These are phyloP conservation scores for Meloidogyne chitwoodi DNA, from an alignment of 1,140 invertebrate species.

Conservation along the genomic window DNA sequence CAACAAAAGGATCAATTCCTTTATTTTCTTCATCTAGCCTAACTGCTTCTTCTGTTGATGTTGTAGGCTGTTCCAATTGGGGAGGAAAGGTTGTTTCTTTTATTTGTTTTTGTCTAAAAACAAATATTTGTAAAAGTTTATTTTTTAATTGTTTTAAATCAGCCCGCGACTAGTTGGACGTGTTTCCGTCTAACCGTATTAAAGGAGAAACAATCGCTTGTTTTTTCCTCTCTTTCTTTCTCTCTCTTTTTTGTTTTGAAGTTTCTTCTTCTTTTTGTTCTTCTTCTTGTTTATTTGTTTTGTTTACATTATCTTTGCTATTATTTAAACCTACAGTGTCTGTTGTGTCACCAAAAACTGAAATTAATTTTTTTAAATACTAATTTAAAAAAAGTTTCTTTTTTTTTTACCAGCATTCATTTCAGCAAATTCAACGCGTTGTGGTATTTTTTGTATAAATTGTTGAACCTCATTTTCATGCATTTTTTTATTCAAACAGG, in stretches of 20 bases:
- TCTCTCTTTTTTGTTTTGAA: neutral
- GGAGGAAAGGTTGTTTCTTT: neutral
- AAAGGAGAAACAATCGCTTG: slow-evolving; percentile 7
- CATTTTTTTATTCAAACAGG: neutral
- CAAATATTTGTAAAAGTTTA: too few relatives aligned
- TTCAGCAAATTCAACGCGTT: slow-evolving; percentile 47
- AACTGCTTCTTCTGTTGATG: neutral
- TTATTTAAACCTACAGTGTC: neutral
- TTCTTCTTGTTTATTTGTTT: too few relatives aligned
- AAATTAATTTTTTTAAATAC: neutral
- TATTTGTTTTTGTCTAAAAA: neutral
- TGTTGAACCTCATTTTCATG: neutral
- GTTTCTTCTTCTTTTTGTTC: neutral
- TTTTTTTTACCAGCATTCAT: slow-evolving; percentile 43
- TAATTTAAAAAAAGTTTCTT: neutral
- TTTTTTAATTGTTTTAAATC: too few relatives aligned
- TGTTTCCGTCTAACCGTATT: neutral
- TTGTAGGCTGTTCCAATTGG: neutral
- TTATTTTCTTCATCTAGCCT: neutral
- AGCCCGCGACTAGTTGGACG: neutral
- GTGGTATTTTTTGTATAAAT: slow-evolving; percentile 1
- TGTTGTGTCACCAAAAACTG: neutral
- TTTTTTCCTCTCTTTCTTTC: neutral
- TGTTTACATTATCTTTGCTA: neutral
- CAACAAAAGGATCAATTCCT: slow-evolving; percentile 28